These are phyloP conservation scores for Haliclona indistincta DNA, from an alignment of 37 sponge, comb jelly and placozoan species.

Conservation along the genomic window DNA sequence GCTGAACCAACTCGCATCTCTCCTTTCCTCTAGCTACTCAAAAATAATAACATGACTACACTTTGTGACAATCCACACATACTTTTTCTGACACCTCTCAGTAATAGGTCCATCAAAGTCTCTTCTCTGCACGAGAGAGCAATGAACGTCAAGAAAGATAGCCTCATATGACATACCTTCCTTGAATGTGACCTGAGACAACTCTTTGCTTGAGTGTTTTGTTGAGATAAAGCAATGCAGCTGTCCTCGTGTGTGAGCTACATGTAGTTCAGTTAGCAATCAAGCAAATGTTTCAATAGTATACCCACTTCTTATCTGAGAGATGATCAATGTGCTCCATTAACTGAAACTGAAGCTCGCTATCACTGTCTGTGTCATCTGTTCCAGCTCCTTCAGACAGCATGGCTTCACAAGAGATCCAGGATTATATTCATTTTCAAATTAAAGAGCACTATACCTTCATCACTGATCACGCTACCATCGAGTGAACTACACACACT, in stretches of 20 bases:
- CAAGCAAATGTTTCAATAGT: not conserved
- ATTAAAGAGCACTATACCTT: constrained; percentile 7
- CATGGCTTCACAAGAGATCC: not conserved
- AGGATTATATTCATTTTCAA: constrained; percentile 1
- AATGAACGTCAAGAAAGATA: constrained; percentile 1
- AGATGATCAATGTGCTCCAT: constrained; percentile 60
- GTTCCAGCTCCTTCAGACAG: constrained; percentile 11
- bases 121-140: constrained; percentile 40
- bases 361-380: constrained; percentile 28
- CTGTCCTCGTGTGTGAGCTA: constrained; percentile 51
- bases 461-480: constrained; percentile 52
- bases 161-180: constrained; percentile 35
- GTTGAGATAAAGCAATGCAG: constrained; percentile 48
- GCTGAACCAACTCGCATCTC: constrained; percentile 28
- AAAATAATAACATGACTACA: not conserved
- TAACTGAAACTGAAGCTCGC: constrained; percentile 44
- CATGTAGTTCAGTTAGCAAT: not conserved
- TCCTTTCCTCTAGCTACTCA: constrained; percentile 11
- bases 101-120: constrained; percentile 50
- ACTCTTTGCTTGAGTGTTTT: constrained; percentile 36
- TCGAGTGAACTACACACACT: constrained; percentile 70
- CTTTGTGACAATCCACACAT: not conserved
- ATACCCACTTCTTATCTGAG: constrained; percentile 56
- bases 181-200: constrained; percentile 27
- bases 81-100: constrained; percentile 67